Base-by-base conservation (phyloP, 2,113 vertebrate genomes). In the Struthidea cinerea region DNA sequence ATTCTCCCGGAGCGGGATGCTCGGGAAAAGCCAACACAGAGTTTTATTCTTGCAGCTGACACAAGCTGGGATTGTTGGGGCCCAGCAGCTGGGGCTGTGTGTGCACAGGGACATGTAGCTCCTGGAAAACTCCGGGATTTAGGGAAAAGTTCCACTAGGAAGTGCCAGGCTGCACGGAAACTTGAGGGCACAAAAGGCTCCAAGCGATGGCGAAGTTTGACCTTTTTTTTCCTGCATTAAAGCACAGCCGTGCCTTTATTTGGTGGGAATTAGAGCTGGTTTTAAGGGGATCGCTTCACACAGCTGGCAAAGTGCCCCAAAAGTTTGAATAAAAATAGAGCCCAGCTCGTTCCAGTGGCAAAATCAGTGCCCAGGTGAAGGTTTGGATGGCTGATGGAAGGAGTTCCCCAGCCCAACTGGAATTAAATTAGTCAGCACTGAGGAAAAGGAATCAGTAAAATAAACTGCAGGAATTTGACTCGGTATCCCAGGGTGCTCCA, bases 131-230 rank as follows among this genome's bases (percentile, higher is more conserved):
- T 30, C 78, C 46, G 80, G 88, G 26, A 5, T 18, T 8, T 2
- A 3, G 16, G 44, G 74, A 27, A 1, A 53, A 44, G 4, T 5
- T 11, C 7, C 73, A 22, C 1, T 0, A 0, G 16, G 10, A 2
- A 93, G 69, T 73, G 78, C 32, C 81, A 69, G 85, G 56, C 81
- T 41, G 91, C 77, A 84, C 7, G 23, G 11, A 20, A 57, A 39
- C 30, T 4, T 2, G 0, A 4, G 42, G 60, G 83, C 24, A 57
- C 35, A 3, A 41, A 59, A 50, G n/a, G 41, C n/a, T 65, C 19
- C 35, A 4, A 15, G 7, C 0, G 10, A 19, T 27, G 16, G 24
- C 27, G 14, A 2, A 0, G 4, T 8, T 12, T 2, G 16, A 9
- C 28, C 55, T 23, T 7, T 57, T 26, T 7, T 52, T 13, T 6